Evolutionary conservation across 2,797 vertebrate genomes (phyloP).

Genomic region (Etheostoma perlongum): DNA sequence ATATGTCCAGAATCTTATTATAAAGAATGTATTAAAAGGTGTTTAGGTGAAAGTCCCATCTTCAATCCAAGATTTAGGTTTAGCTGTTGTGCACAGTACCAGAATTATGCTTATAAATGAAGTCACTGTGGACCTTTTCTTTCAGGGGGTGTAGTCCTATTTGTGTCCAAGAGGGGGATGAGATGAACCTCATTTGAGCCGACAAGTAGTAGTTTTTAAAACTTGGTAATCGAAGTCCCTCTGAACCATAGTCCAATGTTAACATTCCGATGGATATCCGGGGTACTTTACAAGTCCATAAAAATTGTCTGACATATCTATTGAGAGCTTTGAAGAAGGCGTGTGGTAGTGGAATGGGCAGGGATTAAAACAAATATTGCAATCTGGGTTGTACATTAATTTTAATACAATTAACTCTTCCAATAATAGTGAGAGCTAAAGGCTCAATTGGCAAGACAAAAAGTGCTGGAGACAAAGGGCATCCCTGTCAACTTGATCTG

Average conservation of each 20-base stretch:
- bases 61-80: too few species aligned
- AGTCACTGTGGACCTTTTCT: too few species aligned
- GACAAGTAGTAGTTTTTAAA: too few species aligned
- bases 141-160: too few species aligned
- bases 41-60: background rate
- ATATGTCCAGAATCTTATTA: background rate
- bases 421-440: background rate
- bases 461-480: conserved; percentile 5
- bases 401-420: background rate
- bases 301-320: background rate
- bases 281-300: background rate
- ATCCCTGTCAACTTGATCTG: background rate
- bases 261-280: background rate
- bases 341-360: background rate
- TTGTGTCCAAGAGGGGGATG: too few species aligned
- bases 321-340: background rate
- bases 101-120: too few species aligned
- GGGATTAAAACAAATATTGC: conserved; percentile 2
- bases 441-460: conserved; percentile 21
- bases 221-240: too few species aligned
- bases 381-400: conserved; percentile 7
- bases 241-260: background rate
- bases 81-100: too few species aligned
- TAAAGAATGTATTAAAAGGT: conserved; percentile 5
- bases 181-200: too few species aligned